These are phyloP conservation scores for Oreochromis mossambicus DNA, from an alignment of 2,797 vertebrate species.

Conservation along the genomic window DNA sequence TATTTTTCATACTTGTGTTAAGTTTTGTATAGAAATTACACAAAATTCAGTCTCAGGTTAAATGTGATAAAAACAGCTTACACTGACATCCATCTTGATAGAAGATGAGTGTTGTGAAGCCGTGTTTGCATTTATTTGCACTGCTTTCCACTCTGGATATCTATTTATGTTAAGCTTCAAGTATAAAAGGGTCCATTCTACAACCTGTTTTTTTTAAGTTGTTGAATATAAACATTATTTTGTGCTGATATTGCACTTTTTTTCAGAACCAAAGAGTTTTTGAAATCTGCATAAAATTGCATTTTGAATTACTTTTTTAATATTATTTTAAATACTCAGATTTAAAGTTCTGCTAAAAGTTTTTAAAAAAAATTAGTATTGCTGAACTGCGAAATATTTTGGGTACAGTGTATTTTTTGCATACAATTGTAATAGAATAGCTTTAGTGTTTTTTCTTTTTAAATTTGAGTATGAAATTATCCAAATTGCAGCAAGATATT, in stretches of 20 bases:
- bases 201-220: not conserved
- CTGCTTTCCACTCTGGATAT: not conserved
- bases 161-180: not conserved
- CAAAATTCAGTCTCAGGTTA: not conserved
- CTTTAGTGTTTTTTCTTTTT: not conserved
- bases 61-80: not conserved
- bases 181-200: rapidly evolving
- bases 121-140: not conserved
- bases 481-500: not conserved
- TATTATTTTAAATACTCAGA: not conserved
- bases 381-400: not conserved
- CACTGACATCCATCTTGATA: not conserved
- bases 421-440: rapidly evolving
- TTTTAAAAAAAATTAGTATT: not conserved
- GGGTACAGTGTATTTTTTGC: not conserved
- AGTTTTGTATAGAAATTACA: not conserved
- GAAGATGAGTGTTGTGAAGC: not conserved
- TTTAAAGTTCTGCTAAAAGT: not conserved
- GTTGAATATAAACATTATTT: not conserved
- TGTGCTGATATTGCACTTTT: not conserved
- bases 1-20: not conserved
- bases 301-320: not conserved
- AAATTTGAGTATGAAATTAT: not conserved
- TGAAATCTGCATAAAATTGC: not conserved
- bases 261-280: not conserved